A percentile compares a stretch with the other conserved stretches of the same genome.
Conservation (phyloP, 1,140 invertebrate genomes). For the Oscheius sp. region DNA sequence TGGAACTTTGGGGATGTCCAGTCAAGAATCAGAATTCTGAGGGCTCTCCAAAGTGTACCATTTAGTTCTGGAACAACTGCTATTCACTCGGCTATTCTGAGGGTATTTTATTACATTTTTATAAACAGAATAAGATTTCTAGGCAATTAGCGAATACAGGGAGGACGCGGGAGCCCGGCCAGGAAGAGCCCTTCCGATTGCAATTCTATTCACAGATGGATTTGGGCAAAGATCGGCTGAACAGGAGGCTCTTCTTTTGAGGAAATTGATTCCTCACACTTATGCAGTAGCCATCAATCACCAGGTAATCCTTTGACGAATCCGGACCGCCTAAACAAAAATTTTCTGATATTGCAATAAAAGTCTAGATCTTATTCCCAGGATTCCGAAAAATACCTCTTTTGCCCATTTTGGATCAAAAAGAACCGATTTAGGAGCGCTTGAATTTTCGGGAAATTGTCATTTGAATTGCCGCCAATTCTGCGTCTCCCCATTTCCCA, state of each 20-base stretch:
- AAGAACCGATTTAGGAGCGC: no score
- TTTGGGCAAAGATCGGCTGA: constrained; percentile 15
- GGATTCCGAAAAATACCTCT: no score
- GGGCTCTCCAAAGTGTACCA: constrained; percentile 32
- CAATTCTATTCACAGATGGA: constrained; percentile 37
- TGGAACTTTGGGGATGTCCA: constrained; percentile 42
- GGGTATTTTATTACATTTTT: constrained; percentile 6
- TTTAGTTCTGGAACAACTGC: constrained; percentile 52
- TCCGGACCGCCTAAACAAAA: no score
- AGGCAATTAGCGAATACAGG: constrained; percentile 35
- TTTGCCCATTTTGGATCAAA: no score
- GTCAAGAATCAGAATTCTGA: constrained; percentile 35
- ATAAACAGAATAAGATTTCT: constrained; percentile 23
- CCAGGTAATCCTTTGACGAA: no score
- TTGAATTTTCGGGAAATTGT: no score
- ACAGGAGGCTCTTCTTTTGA: constrained; percentile 1
- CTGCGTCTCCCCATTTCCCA: no score
- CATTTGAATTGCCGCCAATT: no score
- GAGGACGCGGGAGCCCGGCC: constrained; percentile 19
- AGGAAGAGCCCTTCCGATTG: constrained; percentile 25
- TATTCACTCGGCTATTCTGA: constrained; percentile 48
- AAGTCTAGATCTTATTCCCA: no score
- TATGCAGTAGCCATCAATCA: constrained; percentile 38
- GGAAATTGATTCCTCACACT: constrained; percentile 33
- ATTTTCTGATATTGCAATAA: no score